Evolutionary conservation across 2,113 vertebrate species (phyloP), one percentile per base, ranked within the genome.

Genomic region (Grammomys surdaster): DNA sequence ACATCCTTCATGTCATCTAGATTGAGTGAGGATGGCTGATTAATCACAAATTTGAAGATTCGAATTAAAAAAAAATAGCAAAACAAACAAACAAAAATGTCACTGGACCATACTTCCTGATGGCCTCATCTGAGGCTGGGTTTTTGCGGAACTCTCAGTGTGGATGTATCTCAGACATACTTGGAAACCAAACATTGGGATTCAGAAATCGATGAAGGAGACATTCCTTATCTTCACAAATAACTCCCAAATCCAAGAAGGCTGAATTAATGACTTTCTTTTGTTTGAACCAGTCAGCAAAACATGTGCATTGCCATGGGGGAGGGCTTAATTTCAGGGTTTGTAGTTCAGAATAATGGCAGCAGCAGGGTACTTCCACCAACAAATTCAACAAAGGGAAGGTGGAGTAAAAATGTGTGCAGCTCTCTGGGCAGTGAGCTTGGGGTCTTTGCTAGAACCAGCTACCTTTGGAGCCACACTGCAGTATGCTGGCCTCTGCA

Each of bases 261-360:
- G 24, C 1, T 22, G 87, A 69, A 88, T 93, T 48, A 65, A 94
- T 76, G 46, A 65, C 31, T 40, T 51, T 8, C 73, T 86, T 94
- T 81, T 65, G 81, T 88, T 73, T 40, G 70, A 85, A 19, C 4
- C 76, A 63, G 84, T 77, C 46, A 46, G 81, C 51, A 33, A 22
- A 51, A 28, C 0, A 1, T 0, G 40, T 11, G 7, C n/a, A 19
- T 40, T n/a, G 73, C 60, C 6, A 2, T 2, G 0, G 51, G 31
- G 26, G 72, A 77, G 48, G 70, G 14, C 67, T 91, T 86, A 40
- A 78, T 95, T 89, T 86, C 67, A 85, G 77, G 72, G 60, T 91
- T 46, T 87, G 77, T 86, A 36, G 33, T 73, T 94, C 43, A 7
- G 56, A 60, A 77, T 56, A 93, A 67, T 7, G 54, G 81, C 6